These are phyloP conservation scores for Formica exsecta DNA, from an alignment of 1,140 invertebrate species.

Conservation along the genomic window DNA sequence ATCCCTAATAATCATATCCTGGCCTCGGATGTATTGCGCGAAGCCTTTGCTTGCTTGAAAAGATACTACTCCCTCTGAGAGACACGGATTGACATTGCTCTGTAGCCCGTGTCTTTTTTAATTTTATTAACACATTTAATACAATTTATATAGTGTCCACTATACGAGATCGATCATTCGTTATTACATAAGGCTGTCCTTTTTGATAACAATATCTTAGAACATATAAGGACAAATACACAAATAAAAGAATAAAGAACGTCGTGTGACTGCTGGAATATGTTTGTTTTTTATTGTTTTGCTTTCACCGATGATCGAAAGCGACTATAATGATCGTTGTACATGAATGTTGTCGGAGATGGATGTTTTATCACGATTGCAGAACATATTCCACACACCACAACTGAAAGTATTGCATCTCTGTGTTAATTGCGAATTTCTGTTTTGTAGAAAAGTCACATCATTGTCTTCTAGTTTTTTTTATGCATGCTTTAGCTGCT, in stretches of 20 bases:
- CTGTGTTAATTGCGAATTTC: conserved; percentile 65
- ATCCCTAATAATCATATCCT: conserved; percentile 82
- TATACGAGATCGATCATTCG: conserved; percentile 36
- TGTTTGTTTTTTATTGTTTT: conserved; percentile 46
- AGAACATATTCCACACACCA: conserved; percentile 64
- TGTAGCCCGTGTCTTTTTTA: conserved; percentile 80
- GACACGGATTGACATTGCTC: conserved; percentile 80
- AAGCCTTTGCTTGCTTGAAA: conserved; percentile 84
- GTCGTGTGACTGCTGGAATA: conserved; percentile 64
- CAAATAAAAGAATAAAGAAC: conserved; percentile 42
- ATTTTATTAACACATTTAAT: conserved; percentile 39
- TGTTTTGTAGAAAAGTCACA: conserved; percentile 74
- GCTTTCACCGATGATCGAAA: conserved; percentile 25
- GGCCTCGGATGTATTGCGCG: conserved; percentile 85
- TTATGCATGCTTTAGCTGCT: conserved; percentile 83
- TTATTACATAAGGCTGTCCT: conserved; percentile 68
- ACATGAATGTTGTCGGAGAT: conserved; percentile 1
- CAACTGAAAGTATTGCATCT: conserved; percentile 54
- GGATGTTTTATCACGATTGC: conserved; percentile 11
- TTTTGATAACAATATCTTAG: conserved; percentile 63
- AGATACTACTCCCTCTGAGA: conserved; percentile 50
- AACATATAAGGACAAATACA: conserved; percentile 41
- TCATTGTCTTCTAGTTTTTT: conserved; percentile 78
- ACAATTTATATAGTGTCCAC: conserved; percentile 35
- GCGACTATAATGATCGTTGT: background rate